Base-by-base conservation (phyloP, 2,797 vertebrate species). In the Tadarida brasiliensis region DNA sequence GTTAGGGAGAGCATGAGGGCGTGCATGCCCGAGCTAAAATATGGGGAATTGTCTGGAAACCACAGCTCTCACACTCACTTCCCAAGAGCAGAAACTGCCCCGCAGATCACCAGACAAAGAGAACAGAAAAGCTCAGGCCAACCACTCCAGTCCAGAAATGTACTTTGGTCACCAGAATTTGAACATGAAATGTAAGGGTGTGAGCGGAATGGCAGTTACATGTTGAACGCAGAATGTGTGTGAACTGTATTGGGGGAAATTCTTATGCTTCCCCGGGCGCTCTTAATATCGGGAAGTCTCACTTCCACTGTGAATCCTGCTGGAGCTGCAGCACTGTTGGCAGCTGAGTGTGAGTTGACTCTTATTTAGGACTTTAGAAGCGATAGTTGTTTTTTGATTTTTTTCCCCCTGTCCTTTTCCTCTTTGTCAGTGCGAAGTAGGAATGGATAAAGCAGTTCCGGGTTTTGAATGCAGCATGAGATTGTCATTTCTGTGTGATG, bases 71-170 rank as follows among this genome's bases (percentile, higher is more conserved):
- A 74, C 63, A 54, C 73, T 81, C 90, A 83, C 84, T 97, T 90
- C 74, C 94, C 88, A 67, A 89, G 91, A 82, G 78, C 94, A 96
- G 95, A 94, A 94, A 93, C 78, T 95, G 71, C 82, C 94, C 91
- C 2, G 9, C 92, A 26, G 63, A 94, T 95, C 65, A n/a, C 65
- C 67, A 96, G 96, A 97, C 96, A 97, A 97, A 97, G 95, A 82
- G 90, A 84, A 74, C 87, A 22, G 87, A 86, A 91, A 39, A 90
- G 94, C 94, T 82, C 63, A 15, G 77, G 65, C 90, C 91, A 30
- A n/a, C 65, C 61, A 47, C 65, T 90, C 83, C 51, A 11, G 86
- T 33, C 26, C 86, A 83, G 59, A 97, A 92, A 94, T 65, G 71
- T 28, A 88, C 87, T 90, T 88, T 68, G 70, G 65, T 70, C 88